phyloP scores from a whole-genome alignment of 2,888 invertebrate species.

The Stenoptilia bipunctidactyla region DNA sequence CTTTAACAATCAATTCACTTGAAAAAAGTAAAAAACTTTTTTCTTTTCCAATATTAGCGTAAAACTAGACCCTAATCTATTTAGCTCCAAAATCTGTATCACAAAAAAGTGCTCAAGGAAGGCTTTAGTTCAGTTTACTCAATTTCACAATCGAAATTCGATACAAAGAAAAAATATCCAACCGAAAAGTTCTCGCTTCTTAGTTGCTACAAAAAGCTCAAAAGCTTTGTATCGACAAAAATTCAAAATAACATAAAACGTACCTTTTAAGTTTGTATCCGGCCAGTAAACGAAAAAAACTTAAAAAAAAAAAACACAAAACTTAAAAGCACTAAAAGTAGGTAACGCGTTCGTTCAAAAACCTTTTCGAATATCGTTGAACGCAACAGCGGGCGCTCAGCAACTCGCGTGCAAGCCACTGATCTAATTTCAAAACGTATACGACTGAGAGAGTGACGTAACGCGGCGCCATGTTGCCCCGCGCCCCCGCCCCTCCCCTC shows the following conservation, averaged over 20 bases:
- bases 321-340: constrained; percentile 34
- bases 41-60: too few species aligned
- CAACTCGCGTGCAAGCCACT: constrained; percentile 45
- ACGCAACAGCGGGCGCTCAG: constrained; percentile 23
- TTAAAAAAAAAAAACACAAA: constrained; percentile 20
- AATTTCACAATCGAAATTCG: constrained; percentile 23
- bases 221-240: constrained; percentile 33
- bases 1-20: too few species aligned
- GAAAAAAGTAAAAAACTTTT: too few species aligned
- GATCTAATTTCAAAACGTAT: constrained; percentile 58
- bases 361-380: constrained; percentile 20
- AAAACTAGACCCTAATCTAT: too few species aligned
- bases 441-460: constrained; percentile 64
- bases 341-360: constrained; percentile 29
- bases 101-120: neutral
- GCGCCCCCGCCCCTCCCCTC: constrained; percentile 35
- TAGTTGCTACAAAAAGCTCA: constrained; percentile 30
- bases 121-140: constrained; percentile 9
- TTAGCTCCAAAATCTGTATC: too few species aligned
- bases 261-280: constrained; percentile 29
- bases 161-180: constrained; percentile 24
- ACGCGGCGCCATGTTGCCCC: constrained; percentile 36
- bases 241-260: constrained; percentile 28
- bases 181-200: constrained; percentile 25
- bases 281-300: constrained; percentile 18